Evolutionary conservation across 2,888 invertebrate genomes (phyloP).

Genomic region (Zaprionus bogoriensis): DNA sequence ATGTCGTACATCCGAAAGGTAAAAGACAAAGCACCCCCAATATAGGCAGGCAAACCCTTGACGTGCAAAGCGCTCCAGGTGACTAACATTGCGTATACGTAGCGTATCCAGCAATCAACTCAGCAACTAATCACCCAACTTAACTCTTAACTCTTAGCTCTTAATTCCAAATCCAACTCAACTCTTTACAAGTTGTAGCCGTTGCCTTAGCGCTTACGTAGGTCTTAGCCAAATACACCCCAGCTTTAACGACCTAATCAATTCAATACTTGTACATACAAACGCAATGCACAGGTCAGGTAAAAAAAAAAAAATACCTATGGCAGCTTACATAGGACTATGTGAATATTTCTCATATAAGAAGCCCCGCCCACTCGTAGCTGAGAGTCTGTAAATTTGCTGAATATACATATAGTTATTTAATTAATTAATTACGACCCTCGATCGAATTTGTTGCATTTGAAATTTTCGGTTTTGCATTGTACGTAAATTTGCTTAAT

Average conservation of each 20-base stretch:
- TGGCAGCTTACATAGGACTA: neutral
- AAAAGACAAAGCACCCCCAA: constrained; percentile 79
- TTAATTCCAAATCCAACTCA: constrained; percentile 19
- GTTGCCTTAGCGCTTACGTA: constrained; percentile 47
- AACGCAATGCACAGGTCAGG: constrained; percentile 38
- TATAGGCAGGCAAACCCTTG: constrained; percentile 80
- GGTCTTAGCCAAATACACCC: constrained; percentile 26
- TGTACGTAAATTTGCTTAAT: constrained; percentile 44
- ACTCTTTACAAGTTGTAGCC: constrained; percentile 54
- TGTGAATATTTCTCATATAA: neutral
- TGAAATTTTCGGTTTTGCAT: constrained; percentile 38
- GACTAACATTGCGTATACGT: constrained; percentile 76
- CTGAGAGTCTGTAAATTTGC: neutral
- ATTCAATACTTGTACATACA: constrained; percentile 30
- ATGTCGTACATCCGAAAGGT: constrained; percentile 81
- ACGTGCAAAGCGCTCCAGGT: constrained; percentile 79
- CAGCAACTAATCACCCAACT: constrained; percentile 35
- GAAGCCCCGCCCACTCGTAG: neutral
- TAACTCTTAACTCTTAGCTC: neutral
- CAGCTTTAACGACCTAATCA: constrained; percentile 27
- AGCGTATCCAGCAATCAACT: constrained; percentile 31
- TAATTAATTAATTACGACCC: neutral
- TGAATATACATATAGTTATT: neutral
- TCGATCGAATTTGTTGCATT: constrained; percentile 38
- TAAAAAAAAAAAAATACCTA: neutral